Evolutionary conservation across 2,113 vertebrate genomes (phyloP).

Genomic region (Sinocyclocheilus maitianheensis): DNA sequence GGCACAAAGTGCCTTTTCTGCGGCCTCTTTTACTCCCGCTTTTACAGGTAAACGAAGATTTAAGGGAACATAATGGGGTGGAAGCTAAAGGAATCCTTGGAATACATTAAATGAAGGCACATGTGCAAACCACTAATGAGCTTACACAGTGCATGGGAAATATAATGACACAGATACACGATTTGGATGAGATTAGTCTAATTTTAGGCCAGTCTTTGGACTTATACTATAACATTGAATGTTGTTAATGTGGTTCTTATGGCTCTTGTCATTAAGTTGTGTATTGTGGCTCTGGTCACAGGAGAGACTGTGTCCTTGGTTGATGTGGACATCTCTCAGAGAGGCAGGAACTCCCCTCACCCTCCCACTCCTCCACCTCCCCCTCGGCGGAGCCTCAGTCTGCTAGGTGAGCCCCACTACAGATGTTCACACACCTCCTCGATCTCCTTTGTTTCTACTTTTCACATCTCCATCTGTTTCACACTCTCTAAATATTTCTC

Average conservation of each 20-base stretch:
- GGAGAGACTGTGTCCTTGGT: constrained; percentile 95
- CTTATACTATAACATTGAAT: neutral
- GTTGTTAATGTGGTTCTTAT: neutral
- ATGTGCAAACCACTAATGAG: constrained; percentile 3
- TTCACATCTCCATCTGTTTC: constrained; percentile 39
- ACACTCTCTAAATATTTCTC: constrained; percentile 32
- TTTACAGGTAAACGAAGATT: constrained; percentile 87
- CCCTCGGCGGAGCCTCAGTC: constrained; percentile 93
- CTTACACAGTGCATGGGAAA: constrained; percentile 14
- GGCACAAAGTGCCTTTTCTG: constrained; percentile 98
- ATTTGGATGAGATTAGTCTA: constrained; percentile 15
- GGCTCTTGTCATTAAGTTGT: neutral
- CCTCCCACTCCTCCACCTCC: constrained; percentile 94
- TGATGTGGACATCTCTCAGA: constrained; percentile 94
- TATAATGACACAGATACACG: constrained; percentile 7
- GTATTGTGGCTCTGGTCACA: constrained; percentile 58
- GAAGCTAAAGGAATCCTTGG: neutral
- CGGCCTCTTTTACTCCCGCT: constrained; percentile 88
- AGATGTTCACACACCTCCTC: constrained; percentile 9
- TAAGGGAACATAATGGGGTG: neutral
- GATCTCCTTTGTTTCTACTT: constrained; percentile 1
- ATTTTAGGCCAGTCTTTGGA: neutral
- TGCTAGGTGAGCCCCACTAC: constrained; percentile 79
- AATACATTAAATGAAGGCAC: constrained; percentile 21
- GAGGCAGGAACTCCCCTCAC: constrained; percentile 85